Base-by-base conservation (phyloP, 2,888 invertebrate genomes). In the Xylota segnis region DNA sequence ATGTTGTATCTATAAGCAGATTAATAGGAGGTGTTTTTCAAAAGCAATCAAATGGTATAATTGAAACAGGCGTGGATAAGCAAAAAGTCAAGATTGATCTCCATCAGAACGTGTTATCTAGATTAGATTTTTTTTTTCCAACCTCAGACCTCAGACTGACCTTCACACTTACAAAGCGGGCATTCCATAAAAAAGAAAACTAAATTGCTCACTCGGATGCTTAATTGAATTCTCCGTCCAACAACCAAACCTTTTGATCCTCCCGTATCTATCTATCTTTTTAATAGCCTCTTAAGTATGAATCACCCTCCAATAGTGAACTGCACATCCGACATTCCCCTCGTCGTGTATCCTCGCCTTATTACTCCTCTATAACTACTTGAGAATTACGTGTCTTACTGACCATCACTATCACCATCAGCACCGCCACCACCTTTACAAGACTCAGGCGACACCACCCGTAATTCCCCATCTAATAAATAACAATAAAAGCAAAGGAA, bases 391-490 rank as follows among this genome's bases (percentile, higher is more conserved):
- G 50, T 63, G 27, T 68, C 27, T 61, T 54, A 47, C 29, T 47
- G 40, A 23, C 23, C 50, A 23, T 23, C 3, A 23, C 23, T 23
- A 47, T 27, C 12, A 10, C 14, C 27, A 47, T 27, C 12, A 10
- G 10, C 27, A 1, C 14, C 43, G 2, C 29, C 6, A 12, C 34
- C 45, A 27, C 40, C 43, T 43, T 43, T 43, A 43, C 43, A 61
- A 27, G 12, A 27, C 43, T 16, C 79, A 77, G 45, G 50, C 65
- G 56, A 32, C 47, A 72, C 18, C 58, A 5, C 45, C 43, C 56
- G 72, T 65, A 68, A 56, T 74, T 27, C 74, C n/a, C 43, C 37
- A 79, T 54, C 66, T 52, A 74, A 66, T 66, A 66, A 61, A 68
- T 47, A 68, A 68, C 66, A 74, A 54, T 45, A 74, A n/a, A n/a